Evolutionary conservation across 2,888 invertebrate species (phyloP).

Genomic region (Drosophila mettleri): DNA sequence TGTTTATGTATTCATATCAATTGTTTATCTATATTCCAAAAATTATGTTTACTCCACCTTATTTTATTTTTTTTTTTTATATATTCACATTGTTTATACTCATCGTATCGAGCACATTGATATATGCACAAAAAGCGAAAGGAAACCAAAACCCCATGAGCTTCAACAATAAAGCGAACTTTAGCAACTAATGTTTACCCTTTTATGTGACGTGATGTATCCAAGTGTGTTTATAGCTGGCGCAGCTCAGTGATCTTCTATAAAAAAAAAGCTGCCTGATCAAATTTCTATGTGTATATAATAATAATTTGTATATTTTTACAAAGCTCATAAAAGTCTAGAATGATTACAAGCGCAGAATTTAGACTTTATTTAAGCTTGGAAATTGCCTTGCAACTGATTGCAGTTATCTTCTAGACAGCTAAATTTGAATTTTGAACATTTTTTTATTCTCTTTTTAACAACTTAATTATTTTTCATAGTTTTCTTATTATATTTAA

Average conservation of each 20-base stretch:
- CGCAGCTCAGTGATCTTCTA: not conserved
- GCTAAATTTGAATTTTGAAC: too few species aligned
- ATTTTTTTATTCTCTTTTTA: not conserved
- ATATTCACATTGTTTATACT: not conserved
- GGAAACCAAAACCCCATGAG: not conserved
- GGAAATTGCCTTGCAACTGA: too few species aligned
- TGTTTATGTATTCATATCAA: conserved; percentile 5
- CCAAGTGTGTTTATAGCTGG: not conserved
- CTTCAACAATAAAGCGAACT: not conserved
- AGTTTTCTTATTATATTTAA: not conserved
- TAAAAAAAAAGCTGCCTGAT: too few species aligned
- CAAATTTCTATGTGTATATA: too few species aligned
- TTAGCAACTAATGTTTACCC: not conserved
- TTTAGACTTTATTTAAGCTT: too few species aligned
- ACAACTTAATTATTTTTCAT: not conserved
- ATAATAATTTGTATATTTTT: not conserved
- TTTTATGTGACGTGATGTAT: not conserved
- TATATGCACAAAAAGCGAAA: not conserved
- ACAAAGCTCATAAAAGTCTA: too few species aligned
- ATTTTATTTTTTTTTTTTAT: too few species aligned
- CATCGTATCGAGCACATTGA: conserved; percentile 7
- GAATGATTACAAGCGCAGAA: not conserved
- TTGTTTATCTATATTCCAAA: not conserved
- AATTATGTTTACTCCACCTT: not conserved
- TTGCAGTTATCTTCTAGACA: not conserved